Base-by-base conservation (phyloP, 2,888 invertebrate genomes). In the Drosophila austrosaltans region DNA sequence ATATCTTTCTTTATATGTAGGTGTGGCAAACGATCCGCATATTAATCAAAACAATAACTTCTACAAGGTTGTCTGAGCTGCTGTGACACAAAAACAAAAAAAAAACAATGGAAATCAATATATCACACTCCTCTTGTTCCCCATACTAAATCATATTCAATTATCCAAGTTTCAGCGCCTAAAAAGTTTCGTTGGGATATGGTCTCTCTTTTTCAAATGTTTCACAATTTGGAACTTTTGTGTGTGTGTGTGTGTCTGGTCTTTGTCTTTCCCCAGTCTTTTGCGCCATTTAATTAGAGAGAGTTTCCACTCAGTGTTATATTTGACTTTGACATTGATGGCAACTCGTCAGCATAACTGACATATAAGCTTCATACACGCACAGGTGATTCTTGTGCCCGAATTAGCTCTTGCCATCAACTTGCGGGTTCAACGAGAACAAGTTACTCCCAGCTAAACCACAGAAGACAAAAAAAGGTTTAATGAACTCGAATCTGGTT, bases 301-400 rank as follows among this genome's bases (percentile, higher is more conserved):
- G 48, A 66, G 53, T 8, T 53, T 32, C 53, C 28, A 62, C 12
- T 48, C 44, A 20, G 44, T 48, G 20, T 48, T 25, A 25, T 25
- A 62, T 66, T 59, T 53, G 59, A 59, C 28, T 59, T 59, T 59
- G 59, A 42, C 48, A 63, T 64, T 57, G 48, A 64, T 64, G 58
- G 58, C 66, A 53, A 39, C 58, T 36, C 36, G 53, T 65, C 53
- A 64, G 64, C 32, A 39, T 39, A 57, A 39, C 57, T 57, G 57
- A 57, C 57, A 57, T 57, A 57, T 36, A 57, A 57, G 22, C 57
- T 22, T 22, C 57, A 32, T 39, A 22, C 57, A 57, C 57, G 57
- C 57, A 57, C 57, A 57, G 57, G 57, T 57, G 57, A 57, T 36
- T 57, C 75, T 48, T 48, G 12, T 2, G 10, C 48, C 48, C 48